A percentile compares a stretch with the other conserved stretches of the same genome.
phyloP scores from a whole-genome alignment of 2,888 invertebrate genomes.

The Pristionchus japonicus region DNA sequence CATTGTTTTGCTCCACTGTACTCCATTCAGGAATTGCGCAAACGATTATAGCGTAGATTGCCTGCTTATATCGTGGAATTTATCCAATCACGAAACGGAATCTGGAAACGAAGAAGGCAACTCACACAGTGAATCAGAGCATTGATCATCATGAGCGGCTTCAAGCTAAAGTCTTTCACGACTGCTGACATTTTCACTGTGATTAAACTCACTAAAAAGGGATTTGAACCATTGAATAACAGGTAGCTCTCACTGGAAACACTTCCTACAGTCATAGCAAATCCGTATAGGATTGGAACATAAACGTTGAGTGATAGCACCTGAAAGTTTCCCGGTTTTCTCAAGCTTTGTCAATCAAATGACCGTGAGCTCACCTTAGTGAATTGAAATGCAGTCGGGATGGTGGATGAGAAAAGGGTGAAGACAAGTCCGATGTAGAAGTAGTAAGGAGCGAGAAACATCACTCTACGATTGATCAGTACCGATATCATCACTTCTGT shows the following conservation, averaged over 20 bases:
- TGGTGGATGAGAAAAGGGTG: background rate
- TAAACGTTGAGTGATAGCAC: background rate
- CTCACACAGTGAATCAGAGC: background rate
- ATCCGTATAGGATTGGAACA: background rate
- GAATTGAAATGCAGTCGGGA: slow-evolving; percentile 37
- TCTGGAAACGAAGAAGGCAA: no score
- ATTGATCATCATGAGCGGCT: slow-evolving; percentile 3
- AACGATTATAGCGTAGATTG: background rate
- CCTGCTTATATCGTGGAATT: background rate
- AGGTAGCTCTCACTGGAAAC: background rate
- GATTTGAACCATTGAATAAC: no score
- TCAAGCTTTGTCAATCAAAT: no score
- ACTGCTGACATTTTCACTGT: background rate
- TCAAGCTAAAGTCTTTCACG: background rate
- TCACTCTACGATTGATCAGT: background rate
- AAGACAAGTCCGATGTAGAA: slow-evolving; percentile 32
- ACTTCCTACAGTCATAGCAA: slow-evolving; percentile 11
- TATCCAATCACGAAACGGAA: no score
- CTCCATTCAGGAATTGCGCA: background rate
- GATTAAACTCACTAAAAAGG: background rate
- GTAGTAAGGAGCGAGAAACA: slow-evolving; percentile 30
- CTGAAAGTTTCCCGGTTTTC: no score
- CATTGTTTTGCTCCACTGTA: background rate
- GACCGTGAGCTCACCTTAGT: background rate
- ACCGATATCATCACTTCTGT: background rate